These are phyloP conservation scores for Sitta carolinensis DNA, from an alignment of 2,797 vertebrate species.

Conservation along the genomic window DNA sequence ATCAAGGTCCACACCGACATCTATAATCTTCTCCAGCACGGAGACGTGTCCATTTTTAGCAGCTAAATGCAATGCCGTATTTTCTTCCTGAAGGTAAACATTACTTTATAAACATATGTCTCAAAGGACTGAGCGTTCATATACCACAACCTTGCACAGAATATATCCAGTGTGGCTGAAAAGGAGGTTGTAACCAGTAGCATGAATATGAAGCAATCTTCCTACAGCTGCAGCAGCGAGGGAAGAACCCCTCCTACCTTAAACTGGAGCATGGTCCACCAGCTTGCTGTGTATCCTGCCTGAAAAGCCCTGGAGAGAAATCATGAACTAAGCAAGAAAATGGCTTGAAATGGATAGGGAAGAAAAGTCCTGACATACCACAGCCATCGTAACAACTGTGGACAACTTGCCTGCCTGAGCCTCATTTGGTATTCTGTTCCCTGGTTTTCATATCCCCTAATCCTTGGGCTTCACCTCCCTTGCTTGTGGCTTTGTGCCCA, in stretches of 20 bases:
- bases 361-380: not conserved
- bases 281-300: not conserved
- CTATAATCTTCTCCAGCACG: slow-evolving; percentile 82
- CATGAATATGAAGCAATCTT: not conserved
- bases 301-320: not conserved
- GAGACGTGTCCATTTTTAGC: slow-evolving; percentile 79
- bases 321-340: not conserved
- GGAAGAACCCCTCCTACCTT: not conserved
- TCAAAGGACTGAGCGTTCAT: not conserved
- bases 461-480: not conserved
- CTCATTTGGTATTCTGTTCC: not conserved
- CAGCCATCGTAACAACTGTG: not conserved
- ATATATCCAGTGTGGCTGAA: not conserved
- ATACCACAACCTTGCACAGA: not conserved
- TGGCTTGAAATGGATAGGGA: not conserved
- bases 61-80: slow-evolving; percentile 85
- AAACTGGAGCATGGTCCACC: not conserved
- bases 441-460: not conserved
- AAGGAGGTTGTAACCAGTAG: not conserved
- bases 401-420: not conserved
- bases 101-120: not conserved
- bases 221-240: not conserved
- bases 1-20: slow-evolving; percentile 77
- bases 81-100: slow-evolving; percentile 78
- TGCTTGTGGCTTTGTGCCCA: not conserved